Base-by-base conservation (phyloP, 1,140 invertebrate species). In the Elysia chlorotica region DNA sequence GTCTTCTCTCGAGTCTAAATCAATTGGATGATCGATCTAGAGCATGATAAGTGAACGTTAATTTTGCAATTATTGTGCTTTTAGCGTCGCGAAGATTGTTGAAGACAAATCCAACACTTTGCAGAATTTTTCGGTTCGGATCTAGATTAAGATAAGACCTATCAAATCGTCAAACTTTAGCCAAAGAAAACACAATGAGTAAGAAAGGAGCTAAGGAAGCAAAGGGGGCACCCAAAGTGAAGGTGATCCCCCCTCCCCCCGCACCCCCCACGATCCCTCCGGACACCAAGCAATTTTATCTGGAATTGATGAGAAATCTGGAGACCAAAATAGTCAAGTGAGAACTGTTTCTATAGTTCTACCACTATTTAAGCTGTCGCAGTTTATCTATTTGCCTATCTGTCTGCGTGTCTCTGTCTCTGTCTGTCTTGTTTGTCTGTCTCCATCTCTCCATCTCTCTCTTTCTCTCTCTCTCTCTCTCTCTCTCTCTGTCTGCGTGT, bases 281-380 rank as follows among this genome's bases (percentile, higher is more conserved):
- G 37, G 59, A 35, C 21, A 62, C 59, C 33, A 62, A 62, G 31
- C 33, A 35, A 62, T 62, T 62, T n/a, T 62, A 62, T n/a, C 59
- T 62, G 5, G 59, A 35, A 5, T 35, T 35, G 30, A 62, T 62
- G 33, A 62, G 59, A 62, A 62, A 62, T 35, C 59, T 62, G 1
- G 59, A 62, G 59, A 35, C 33, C 31, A 62, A 35, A 62, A 35
- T 62, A 3, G 33, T 31, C 31, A 62, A 35, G 59, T 62, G 37
- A 62, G 17, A 2, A 35, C 2, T n/a, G n/a, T n/a, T n/a, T n/a
- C n/a, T n/a, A n/a, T n/a, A n/a, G n/a, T n/a, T n/a, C n/a, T n/a
- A n/a, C n/a, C n/a, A n/a, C n/a, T n/a, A n/a, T n/a, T n/a, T n/a
- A n/a, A n/a, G n/a, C n/a, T n/a, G n/a, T n/a, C n/a, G n/a, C n/a